phyloP scores from a whole-genome alignment of 1,140 invertebrate genomes.

The Trissolcus basalis region DNA sequence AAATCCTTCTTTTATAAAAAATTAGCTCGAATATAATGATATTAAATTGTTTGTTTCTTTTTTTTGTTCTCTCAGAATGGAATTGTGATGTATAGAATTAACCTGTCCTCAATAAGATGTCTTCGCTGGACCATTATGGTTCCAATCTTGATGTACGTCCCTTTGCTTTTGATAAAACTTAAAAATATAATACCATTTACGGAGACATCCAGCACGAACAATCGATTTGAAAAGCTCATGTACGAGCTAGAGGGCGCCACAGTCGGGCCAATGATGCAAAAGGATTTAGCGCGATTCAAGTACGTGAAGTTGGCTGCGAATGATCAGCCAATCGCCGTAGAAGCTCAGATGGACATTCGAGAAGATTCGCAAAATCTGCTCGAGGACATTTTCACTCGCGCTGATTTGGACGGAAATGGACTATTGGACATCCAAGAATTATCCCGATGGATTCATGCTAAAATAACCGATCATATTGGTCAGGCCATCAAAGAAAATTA shows the following conservation, averaged over 20 bases:
- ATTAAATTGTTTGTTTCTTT: no score
- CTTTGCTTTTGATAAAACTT: constrained; percentile 66
- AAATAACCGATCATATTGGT: constrained; percentile 86
- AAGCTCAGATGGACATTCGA: constrained; percentile 49
- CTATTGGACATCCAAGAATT: constrained; percentile 82
- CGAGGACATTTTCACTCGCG: constrained; percentile 79
- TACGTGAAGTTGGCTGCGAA: constrained; percentile 20
- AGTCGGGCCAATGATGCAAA: constrained; percentile 21
- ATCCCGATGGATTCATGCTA: constrained; percentile 83
- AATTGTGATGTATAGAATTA: constrained; percentile 46
- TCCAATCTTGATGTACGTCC: constrained; percentile 67
- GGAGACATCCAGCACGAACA: constrained; percentile 46
- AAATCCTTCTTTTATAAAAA: no score
- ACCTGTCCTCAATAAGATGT: constrained; percentile 49
- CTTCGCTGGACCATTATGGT: constrained; percentile 68
- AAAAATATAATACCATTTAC: constrained; percentile 64
- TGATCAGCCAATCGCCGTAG: constrained; percentile 38
- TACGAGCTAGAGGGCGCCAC: constrained; percentile 62
- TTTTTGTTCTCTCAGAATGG: constrained; percentile 13
- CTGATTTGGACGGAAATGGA: constrained; percentile 81
- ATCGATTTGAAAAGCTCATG: constrained; percentile 61
- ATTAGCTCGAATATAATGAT: no score
- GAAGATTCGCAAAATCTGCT: constrained; percentile 74
- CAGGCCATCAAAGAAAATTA: constrained; percentile 84
- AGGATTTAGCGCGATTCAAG: constrained; percentile 29